Conservation (phyloP, 2,888 invertebrate species). For the Paralinhomoeus sp. region DNA sequence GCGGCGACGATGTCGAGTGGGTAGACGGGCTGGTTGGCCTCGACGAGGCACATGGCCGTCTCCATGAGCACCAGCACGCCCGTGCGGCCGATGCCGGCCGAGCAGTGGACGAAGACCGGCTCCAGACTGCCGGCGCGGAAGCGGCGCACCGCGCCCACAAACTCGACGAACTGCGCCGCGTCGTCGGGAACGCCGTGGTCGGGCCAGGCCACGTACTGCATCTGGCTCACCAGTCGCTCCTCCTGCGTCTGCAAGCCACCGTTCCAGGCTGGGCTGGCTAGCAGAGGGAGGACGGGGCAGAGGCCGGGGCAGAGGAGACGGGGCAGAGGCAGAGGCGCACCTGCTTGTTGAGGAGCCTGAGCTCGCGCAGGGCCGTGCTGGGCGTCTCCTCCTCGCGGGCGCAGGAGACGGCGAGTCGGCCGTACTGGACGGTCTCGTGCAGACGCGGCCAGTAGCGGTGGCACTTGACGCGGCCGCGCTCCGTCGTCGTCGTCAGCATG, state of each 20-base stretch:
- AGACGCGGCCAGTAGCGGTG: slow-evolving; percentile 91
- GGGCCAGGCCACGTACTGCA: slow-evolving; percentile 73
- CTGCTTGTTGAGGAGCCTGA: slow-evolving; percentile 50
- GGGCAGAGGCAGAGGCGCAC: slow-evolving; percentile 27
- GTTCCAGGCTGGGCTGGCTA: neutral
- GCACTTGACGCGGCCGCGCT: slow-evolving; percentile 73
- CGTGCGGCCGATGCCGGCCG: slow-evolving; percentile 71
- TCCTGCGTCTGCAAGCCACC: slow-evolving; percentile 38
- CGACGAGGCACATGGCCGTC: slow-evolving; percentile 73
- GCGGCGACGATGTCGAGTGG: slow-evolving; percentile 74
- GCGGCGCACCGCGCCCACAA: slow-evolving; percentile 48
- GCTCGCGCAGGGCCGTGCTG: slow-evolving; percentile 67
- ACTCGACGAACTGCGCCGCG: slow-evolving; percentile 63
- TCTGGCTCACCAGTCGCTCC: slow-evolving; percentile 64
- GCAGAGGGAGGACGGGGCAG: neutral
- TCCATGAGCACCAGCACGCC: slow-evolving; percentile 94
- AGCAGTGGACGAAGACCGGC: slow-evolving; percentile 81
- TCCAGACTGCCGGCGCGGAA: slow-evolving; percentile 32
- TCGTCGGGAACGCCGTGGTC: slow-evolving; percentile 96
- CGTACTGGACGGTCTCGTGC: slow-evolving; percentile 41
- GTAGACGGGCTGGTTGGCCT: slow-evolving; percentile 77
- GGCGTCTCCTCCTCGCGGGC: slow-evolving; percentile 58
- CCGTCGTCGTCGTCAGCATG: slow-evolving; percentile 73
- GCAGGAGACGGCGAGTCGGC: slow-evolving; percentile 43
- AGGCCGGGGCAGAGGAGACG: neutral